A percentile compares a stretch with the other conserved stretches of the same genome.
Evolutionary conservation across 2,113 vertebrate species (phyloP).

Genomic region (Ranitomeya variabilis): DNA sequence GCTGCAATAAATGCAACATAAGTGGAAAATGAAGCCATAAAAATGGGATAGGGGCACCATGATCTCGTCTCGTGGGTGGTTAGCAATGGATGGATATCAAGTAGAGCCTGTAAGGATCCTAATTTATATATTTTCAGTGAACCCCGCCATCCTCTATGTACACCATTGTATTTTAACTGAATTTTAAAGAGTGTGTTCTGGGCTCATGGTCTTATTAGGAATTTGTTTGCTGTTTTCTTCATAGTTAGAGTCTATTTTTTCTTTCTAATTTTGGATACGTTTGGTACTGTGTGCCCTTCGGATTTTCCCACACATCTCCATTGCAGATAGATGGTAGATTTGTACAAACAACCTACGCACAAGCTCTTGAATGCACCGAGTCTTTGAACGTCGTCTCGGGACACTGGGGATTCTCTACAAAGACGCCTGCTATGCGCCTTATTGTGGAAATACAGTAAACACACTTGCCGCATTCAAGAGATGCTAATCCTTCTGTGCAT

Average conservation of each 20-base stretch:
- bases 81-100: too few relatives aligned
- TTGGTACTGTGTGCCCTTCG: not conserved
- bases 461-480: not conserved
- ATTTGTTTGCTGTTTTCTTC: not conserved
- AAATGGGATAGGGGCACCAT: too few relatives aligned
- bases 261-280: not conserved
- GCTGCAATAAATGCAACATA: too few relatives aligned
- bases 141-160: too few relatives aligned
- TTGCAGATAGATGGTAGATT: not conserved
- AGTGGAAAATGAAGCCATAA: too few relatives aligned
- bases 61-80: too few relatives aligned
- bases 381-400: not conserved
- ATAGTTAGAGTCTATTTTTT: not conserved
- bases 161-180: too few relatives aligned
- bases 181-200: not conserved
- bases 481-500: not conserved
- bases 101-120: too few relatives aligned
- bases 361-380: not conserved
- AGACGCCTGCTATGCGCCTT: not conserved
- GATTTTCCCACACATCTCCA: not conserved
- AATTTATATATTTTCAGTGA: too few relatives aligned
- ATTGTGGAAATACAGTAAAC: not conserved
- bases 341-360: not conserved
- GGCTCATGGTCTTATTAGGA: not conserved
- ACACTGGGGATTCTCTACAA: not conserved